Evolutionary conservation across 2,113 vertebrate genomes (phyloP).

Genomic region (Naja naja): DNA sequence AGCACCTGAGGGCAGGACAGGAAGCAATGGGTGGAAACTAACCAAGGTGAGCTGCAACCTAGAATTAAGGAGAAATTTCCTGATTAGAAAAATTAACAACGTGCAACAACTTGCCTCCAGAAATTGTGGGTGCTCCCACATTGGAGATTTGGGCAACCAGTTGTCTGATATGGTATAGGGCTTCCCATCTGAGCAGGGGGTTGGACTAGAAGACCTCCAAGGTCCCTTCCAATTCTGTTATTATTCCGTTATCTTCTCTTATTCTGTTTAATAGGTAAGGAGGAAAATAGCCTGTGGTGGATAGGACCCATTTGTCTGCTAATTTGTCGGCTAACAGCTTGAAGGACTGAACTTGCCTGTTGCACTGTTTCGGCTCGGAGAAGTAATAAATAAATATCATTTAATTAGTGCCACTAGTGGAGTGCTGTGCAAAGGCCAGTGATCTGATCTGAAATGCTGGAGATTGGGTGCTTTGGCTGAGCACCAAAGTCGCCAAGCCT

Average conservation of each 20-base stretch:
- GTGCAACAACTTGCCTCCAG: background rate
- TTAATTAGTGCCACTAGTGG: constrained; percentile 2
- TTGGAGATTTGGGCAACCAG: too few species aligned
- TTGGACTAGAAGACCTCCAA: background rate
- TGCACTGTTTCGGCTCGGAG: background rate
- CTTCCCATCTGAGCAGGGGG: background rate
- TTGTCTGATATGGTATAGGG: background rate
- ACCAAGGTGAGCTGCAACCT: background rate
- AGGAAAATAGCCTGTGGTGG: constrained; percentile 15
- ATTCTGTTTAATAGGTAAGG: background rate
- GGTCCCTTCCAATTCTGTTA: background rate
- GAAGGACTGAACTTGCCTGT: background rate
- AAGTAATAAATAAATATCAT: constrained; percentile 16
- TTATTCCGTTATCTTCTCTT: background rate
- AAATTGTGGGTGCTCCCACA: background rate
- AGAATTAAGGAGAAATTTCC: background rate
- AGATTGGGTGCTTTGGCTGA: constrained; percentile 27
- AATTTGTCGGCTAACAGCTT: background rate
- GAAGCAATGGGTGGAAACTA: background rate
- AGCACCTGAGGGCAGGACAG: background rate
- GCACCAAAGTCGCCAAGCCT: constrained; percentile 38
- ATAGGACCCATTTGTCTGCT: constrained; percentile 6
- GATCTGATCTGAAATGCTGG: constrained; percentile 20
- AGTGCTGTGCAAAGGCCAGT: constrained; percentile 20
- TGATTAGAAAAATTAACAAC: background rate